Evolutionary conservation across 2,888 invertebrate species (phyloP), one percentile per base, ranked within the genome.

Genomic region (Dromius quadrimaculatus): DNA sequence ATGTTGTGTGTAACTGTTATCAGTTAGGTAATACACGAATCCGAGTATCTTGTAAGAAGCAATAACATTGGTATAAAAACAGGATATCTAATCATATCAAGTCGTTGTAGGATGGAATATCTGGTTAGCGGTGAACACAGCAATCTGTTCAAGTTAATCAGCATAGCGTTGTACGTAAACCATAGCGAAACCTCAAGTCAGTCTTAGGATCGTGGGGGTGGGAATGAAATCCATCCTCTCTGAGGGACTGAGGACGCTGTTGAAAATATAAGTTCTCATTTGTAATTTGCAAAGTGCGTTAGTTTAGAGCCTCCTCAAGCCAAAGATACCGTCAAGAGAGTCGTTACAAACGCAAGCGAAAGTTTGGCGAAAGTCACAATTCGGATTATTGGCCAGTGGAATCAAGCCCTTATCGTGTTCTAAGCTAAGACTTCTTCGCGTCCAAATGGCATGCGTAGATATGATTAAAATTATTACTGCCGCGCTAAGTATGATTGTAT

Each of bases 221-320:
- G 23, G 13, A 13, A 15, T 9, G 17, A 8, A 20, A 4, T 23
- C 20, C 54, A n/a, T 36, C 38, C 23, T 38, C 59, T 17, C 15
- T 8, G 59, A n/a, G 50, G 23, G 47, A 38, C 50, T 57, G 62
- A 20, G 20, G 20, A 45, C 45, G 45, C 45, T 59, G 80, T 77
- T 77, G 79, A 80, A 80, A 80, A 78, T 81, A 80, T 80, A 81
- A 81, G 80, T 80, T 80, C 80, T 81, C 79, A 80, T 80, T 81
- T 80, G 79, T 80, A 80, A 80, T 80, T 80, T 80, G 78, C 79
- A 76, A 77, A 79, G 80, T 81, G 80, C 81, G 80, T 80, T 80
- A 80, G 79, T 78, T 79, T 79, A 79, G 68, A 28, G 68, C 78
- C 79, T 79, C 79, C 79, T 78, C 77, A 78, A 77, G 77, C 77